Conservation (phyloP, 2,113 vertebrate genomes). For the Macquaria australasica region DNA sequence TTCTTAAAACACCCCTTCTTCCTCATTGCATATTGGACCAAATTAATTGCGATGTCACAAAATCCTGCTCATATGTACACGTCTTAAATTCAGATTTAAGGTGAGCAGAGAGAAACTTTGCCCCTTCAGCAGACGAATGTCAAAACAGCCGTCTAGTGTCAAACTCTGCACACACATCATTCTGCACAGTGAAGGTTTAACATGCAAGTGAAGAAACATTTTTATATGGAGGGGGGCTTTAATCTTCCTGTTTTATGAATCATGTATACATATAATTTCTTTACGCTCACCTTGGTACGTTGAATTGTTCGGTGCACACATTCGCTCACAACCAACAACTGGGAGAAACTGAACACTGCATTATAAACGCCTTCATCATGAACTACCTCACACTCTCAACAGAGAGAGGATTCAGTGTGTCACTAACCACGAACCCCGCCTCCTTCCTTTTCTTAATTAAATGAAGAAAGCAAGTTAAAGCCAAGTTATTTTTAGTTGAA, state of each 20-base stretch:
- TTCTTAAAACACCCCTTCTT: neutral
- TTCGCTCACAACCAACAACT: neutral
- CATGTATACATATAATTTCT: neutral
- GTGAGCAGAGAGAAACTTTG: neutral
- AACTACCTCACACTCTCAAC: constrained; percentile 17
- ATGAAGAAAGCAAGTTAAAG: neutral
- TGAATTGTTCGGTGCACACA: neutral
- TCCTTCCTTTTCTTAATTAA: constrained; percentile 20
- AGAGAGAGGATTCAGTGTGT: neutral
- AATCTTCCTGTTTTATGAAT: no score
- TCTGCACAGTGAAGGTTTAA: neutral
- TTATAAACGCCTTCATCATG: constrained; percentile 21
- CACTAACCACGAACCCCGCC: neutral
- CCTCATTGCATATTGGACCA: neutral
- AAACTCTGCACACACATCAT: neutral
- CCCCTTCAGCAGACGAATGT: neutral
- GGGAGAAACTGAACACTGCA: neutral
- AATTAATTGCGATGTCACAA: neutral
- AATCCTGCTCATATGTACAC: neutral
- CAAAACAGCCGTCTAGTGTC: neutral
- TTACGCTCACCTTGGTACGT: neutral
- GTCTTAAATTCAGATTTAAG: neutral
- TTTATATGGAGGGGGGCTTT: neutral
- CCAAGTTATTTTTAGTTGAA: constrained; percentile 28
- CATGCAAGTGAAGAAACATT: neutral